Conservation (phyloP, 2,113 vertebrate species). For the Excalfactoria chinensis region DNA sequence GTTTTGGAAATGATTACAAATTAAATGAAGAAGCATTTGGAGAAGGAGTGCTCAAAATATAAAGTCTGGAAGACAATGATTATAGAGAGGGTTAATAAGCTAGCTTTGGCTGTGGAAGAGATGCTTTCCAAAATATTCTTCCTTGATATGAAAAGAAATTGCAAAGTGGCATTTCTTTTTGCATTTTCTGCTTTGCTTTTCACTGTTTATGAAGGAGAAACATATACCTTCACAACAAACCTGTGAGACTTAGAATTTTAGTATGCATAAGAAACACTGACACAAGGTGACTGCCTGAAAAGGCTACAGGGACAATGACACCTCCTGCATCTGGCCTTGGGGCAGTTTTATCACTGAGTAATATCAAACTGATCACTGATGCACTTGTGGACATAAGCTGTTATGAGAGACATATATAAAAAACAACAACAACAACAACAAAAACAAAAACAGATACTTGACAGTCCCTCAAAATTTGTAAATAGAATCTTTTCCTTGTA, state of each 20-base stretch:
- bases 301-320: neutral
- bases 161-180: neutral
- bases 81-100: neutral
- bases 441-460: neutral
- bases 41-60: neutral
- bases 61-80: neutral
- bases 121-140: neutral
- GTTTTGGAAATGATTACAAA: neutral
- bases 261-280: rapidly evolving
- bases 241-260: rapidly evolving
- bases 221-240: neutral
- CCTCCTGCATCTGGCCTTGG: neutral
- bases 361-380: neutral
- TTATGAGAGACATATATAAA: rapidly evolving
- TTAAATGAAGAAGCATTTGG: neutral
- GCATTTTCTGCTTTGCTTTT: neutral
- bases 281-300: neutral
- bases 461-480: neutral
- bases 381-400: neutral
- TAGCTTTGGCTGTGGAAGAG: neutral
- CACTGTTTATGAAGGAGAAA: neutral
- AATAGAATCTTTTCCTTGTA: neutral
- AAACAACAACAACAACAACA: no score
- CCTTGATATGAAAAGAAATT: neutral
- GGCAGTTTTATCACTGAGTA: neutral